A percentile compares a stretch with the other conserved stretches of the same genome.
These are phyloP conservation scores for Calonectris borealis DNA, from an alignment of 2,113 vertebrate genomes.

Conservation along the genomic window DNA sequence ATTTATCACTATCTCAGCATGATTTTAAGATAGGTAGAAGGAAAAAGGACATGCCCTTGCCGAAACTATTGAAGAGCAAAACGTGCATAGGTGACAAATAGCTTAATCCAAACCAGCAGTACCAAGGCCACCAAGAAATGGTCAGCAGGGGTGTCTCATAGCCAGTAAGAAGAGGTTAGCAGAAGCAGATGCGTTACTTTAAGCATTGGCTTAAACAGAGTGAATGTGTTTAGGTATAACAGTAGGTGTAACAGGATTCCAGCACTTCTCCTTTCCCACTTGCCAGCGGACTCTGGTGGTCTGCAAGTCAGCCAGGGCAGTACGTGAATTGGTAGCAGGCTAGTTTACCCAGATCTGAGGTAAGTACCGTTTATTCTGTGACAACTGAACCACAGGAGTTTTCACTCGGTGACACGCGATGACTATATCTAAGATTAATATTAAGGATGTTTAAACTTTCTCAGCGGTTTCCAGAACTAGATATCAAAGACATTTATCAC, in stretches of 20 bases:
- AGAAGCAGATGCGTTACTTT: background rate
- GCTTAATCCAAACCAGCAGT: background rate
- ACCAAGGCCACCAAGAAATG: background rate
- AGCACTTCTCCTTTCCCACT: background rate
- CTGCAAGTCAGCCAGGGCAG: background rate
- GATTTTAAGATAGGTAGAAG: background rate
- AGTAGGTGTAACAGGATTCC: background rate
- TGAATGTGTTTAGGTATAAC: background rate
- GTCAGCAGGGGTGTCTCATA: background rate
- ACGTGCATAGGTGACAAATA: background rate
- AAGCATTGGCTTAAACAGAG: background rate
- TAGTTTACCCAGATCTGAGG: background rate
- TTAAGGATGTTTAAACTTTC: background rate
- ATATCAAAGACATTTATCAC: background rate
- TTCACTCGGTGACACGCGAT: background rate
- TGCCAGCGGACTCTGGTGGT: background rate
- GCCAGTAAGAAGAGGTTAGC: background rate
- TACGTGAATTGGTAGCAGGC: background rate
- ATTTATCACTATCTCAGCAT: background rate
- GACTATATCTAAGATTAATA: background rate
- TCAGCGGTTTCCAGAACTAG: background rate
- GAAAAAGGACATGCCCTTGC: background rate
- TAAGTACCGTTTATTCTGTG: background rate
- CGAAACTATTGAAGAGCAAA: background rate
- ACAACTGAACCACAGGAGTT: background rate